Conservation (phyloP, 2,113 vertebrate genomes). For the Glareola pratincola region DNA sequence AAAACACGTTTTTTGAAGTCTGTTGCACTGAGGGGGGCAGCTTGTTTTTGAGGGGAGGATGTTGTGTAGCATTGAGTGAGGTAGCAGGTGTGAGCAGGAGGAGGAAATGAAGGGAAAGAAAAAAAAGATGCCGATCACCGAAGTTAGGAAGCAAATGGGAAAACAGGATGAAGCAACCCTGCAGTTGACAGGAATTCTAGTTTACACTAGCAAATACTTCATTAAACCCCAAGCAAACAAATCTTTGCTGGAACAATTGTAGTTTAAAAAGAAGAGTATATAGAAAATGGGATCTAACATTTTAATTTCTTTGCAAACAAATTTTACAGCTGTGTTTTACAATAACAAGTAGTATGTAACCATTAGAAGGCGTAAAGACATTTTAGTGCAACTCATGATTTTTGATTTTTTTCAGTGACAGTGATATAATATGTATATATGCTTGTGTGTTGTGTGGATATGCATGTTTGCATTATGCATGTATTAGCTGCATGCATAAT, state of each 20-base stretch:
- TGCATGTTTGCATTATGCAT: slow-evolving; percentile 25
- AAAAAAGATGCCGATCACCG: neutral
- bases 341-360: neutral
- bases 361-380: neutral
- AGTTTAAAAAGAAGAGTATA: neutral
- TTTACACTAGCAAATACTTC: neutral
- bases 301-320: slow-evolving; percentile 8
- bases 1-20: neutral
- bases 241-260: neutral
- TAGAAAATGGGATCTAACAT: neutral
- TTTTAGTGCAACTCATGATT: slow-evolving; percentile 6
- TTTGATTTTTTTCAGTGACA: neutral
- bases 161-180: neutral
- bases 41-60: neutral
- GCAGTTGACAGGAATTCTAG: neutral
- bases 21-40: neutral
- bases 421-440: neutral
- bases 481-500: slow-evolving; percentile 37
- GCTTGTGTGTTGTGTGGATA: neutral
- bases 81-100: neutral
- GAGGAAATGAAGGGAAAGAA: neutral
- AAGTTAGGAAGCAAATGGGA: slow-evolving; percentile 8
- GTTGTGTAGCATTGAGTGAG: neutral
- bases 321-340: neutral
- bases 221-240: neutral